phyloP scores from a whole-genome alignment of 2,888 invertebrate species.

The Parthenolecanium corni region DNA sequence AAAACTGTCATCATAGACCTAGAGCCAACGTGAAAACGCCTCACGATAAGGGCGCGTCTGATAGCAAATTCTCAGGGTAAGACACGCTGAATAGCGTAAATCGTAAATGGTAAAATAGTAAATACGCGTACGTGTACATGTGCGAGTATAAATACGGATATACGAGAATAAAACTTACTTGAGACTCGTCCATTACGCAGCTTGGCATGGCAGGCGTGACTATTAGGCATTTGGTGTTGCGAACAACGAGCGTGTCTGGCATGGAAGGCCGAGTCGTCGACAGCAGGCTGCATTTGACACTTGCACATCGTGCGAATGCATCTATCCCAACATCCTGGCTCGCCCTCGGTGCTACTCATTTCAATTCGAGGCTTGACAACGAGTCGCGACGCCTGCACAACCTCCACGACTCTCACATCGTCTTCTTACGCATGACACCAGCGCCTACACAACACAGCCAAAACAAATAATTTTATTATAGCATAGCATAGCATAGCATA shows the following conservation, averaged over 20 bases:
- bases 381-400: neutral
- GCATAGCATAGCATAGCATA: too few species aligned
- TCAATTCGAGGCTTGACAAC: constrained; percentile 16
- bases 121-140: too few species aligned
- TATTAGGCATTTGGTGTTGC: constrained; percentile 18
- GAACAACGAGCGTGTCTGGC: constrained; percentile 18
- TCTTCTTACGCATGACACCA: constrained; percentile 2
- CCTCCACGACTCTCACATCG: constrained; percentile 2
- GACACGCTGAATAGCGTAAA: too few species aligned
- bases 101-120: too few species aligned
- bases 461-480: neutral
- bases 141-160: too few species aligned
- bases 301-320: constrained; percentile 29
- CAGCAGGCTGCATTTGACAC: constrained; percentile 20
- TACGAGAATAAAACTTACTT: constrained; percentile 8
- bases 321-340: constrained; percentile 27
- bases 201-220: neutral
- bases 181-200: constrained; percentile 18
- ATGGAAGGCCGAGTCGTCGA: constrained; percentile 21
- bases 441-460: constrained; percentile 10
- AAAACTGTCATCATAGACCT: too few species aligned
- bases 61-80: too few species aligned
- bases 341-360: constrained; percentile 25
- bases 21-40: too few species aligned
- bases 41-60: too few species aligned